Base-by-base conservation (phyloP, 2,113 vertebrate genomes). In the Grallaria varia region DNA sequence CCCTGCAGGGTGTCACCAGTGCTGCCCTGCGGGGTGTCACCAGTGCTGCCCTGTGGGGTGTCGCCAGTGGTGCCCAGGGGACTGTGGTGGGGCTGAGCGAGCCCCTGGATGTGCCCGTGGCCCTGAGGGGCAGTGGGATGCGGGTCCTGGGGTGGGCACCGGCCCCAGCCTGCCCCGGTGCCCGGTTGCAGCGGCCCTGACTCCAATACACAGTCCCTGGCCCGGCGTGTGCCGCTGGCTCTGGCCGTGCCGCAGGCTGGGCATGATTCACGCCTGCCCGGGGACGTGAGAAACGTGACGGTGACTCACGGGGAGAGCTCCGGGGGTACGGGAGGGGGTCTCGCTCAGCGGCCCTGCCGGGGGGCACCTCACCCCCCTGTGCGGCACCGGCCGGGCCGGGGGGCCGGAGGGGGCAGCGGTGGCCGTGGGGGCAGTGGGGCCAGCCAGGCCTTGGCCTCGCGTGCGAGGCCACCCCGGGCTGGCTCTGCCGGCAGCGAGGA, bases 241-340 rank as follows among this genome's bases (percentile, higher is more conserved):
- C 76, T 0, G 77, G 81, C 92, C 68, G 40, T 60, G 92, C 87
- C 39, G 88, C 88, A 74, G 88, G 85, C 90, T 68, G 86, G 95
- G 58, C 85, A 45, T 97, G 96, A 96, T 92, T 96, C 95, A 95
- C 92, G 79, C 88, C 92, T 53, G 92, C 94, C 92, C 75, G 92
- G 93, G 94, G 94, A 96, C 88, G 95, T 96, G 92, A 95, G 95
- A 95, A 95, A 97, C 94, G 96, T 95, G 96, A 95, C 55, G 78
- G 94, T 97, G 96, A 96, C 95, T 97, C 96, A 97, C 94, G 31
- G 90, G 53, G 62, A 50, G 96, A 72, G 90, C 82, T 60, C 5
- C 1, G 23, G 87, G 92, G 62, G 56, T 52, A 30, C 0, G 1
- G 66, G 25, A 71, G 80, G 85, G 91, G 95, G 95, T 91, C 89